Base-by-base conservation (phyloP, 2,888 invertebrate species). In the Cylindroiulus punctatus region DNA sequence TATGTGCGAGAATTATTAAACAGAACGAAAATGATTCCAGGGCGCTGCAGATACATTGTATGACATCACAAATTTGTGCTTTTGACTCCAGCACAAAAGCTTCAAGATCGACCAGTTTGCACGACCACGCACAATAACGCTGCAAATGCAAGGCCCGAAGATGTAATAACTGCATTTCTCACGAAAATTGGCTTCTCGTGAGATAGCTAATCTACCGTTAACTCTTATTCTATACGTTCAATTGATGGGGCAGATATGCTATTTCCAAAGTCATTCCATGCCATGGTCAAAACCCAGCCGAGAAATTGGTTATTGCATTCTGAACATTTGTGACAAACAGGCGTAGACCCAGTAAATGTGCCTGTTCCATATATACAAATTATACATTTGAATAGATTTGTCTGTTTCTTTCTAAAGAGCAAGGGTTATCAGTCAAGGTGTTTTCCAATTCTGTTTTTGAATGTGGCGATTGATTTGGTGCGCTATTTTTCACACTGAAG, bases 241-340 rank as follows among this genome's bases (percentile, higher is more conserved):
- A 52, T 52, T 52, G 10, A 52, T 52, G 3, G 52, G 1, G 17
- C n/a, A 19, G 52, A 17, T 44, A 14, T 44, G 8, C 10, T 14
- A 44, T 65, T 65, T 65, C 65, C n/a, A 65, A 65, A 65, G 65
- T 65, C 65, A 65, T 65, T 26, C 65, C 65, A 65, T 65, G 65
- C 65, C 65, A 65, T 65, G 65, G 65, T 26, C 65, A 26, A 65
- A 65, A 10, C 17, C 12, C 7, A 52, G 19, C n/a, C 52, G 65
- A 22, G 3, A 65, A 22, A 19, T 65, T 22, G 5, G 65, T 65
- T 26, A 22, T 4, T 65, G 65, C 19, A n/a, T 65, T 65, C 0
- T 65, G 26, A 65, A 26, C 65, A 65, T 19, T 65, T 65, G 65
- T 65, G 65, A 65, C 26, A 65, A 26, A 65, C 19, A 65, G 65